Conservation (phyloP, 2,797 vertebrate species). For the Sciaenops ocellatus region DNA sequence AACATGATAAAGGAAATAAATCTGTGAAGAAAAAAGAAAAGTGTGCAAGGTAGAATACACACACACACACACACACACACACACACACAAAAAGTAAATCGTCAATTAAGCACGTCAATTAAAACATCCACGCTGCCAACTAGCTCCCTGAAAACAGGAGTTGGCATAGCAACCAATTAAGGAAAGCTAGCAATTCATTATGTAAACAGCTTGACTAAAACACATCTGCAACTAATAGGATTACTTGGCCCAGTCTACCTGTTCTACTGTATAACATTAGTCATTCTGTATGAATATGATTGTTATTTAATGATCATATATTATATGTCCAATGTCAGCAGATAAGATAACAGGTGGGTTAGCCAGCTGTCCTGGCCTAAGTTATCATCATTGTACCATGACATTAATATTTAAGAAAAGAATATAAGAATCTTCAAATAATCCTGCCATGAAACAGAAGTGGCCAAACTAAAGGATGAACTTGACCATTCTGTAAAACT, state of each 20-base stretch:
- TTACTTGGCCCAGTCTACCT: slow-evolving; percentile 45
- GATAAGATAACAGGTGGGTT: background rate
- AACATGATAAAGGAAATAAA: background rate
- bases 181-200: slow-evolving; percentile 44
- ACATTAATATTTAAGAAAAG: background rate
- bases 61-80: background rate
- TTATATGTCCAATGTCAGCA: background rate
- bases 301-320: slow-evolving; percentile 24
- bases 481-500: background rate
- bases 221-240: slow-evolving; percentile 55
- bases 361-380: background rate
- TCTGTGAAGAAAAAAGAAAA: background rate
- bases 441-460: background rate
- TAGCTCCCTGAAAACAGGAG: slow-evolving; percentile 47
- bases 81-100: background rate
- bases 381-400: background rate
- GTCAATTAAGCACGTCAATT: slow-evolving; percentile 39
- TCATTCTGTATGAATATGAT: slow-evolving; percentile 39
- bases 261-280: slow-evolving; percentile 14
- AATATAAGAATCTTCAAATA: background rate
- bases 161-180: slow-evolving; percentile 60
- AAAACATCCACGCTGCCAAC: slow-evolving; percentile 35
- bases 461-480: background rate
- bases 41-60: background rate
- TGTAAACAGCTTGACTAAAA: slow-evolving; percentile 36